A percentile compares a stretch with the other conserved stretches of the same genome.
Conservation (phyloP, 1,140 invertebrate species). For the Magallana angulata region DNA sequence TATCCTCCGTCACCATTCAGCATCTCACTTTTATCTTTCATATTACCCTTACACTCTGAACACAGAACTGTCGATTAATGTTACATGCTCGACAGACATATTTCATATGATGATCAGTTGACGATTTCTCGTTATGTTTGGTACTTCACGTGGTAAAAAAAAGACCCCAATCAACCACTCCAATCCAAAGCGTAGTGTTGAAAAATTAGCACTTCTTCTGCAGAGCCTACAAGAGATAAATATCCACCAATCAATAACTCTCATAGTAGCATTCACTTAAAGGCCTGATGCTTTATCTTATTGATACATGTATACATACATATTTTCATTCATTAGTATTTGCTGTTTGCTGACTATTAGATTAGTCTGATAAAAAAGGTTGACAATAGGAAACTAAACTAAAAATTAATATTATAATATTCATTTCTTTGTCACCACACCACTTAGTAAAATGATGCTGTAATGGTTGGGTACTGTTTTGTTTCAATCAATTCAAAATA, state of each 20-base stretch:
- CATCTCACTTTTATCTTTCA: constrained; percentile 49
- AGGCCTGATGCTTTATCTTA: no score
- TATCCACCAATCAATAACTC: neutral
- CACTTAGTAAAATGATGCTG: no score
- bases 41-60: constrained; percentile 5
- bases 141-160: neutral
- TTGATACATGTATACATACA: no score
- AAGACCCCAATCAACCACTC: neutral
- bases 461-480: no score
- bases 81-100: neutral
- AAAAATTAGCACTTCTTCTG: constrained; percentile 23
- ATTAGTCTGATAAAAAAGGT: no score
- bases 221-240: neutral
- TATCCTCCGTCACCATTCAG: constrained; percentile 48
- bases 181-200: neutral
- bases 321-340: no score
- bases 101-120: neutral
- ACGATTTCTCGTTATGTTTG: neutral
- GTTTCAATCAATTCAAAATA: no score
- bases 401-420: no score
- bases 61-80: neutral
- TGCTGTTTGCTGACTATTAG: no score
- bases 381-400: no score
- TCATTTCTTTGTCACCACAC: no score
- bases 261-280: no score